Percentiles rank a stretch among this genome's conserved stretches.
Conservation (phyloP, 2,888 invertebrate species). For the Galerucella pusilla region DNA sequence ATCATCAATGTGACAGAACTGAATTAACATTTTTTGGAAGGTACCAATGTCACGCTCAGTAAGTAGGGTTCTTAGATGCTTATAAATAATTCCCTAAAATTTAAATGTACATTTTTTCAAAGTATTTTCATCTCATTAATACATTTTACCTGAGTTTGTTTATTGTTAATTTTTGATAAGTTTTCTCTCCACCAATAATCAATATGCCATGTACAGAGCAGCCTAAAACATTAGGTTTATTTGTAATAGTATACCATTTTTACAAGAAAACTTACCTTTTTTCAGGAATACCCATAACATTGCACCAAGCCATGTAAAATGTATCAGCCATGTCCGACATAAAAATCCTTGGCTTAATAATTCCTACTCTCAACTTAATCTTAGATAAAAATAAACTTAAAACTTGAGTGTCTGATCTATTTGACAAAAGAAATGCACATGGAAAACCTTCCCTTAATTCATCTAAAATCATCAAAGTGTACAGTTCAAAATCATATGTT, state of each 20-base stretch:
- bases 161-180: conserved; percentile 36
- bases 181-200: conserved; percentile 40
- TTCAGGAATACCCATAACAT: conserved; percentile 25
- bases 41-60: conserved; percentile 43
- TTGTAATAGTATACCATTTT: conserved; percentile 4
- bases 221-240: conserved; percentile 27
- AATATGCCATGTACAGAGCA: conserved; percentile 43
- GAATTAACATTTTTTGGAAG: conserved; percentile 43
- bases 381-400: conserved; percentile 41
- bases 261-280: conserved; percentile 7
- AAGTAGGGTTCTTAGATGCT: conserved; percentile 39
- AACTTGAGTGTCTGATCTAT: conserved; percentile 41
- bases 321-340: conserved; percentile 50
- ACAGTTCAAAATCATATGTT: conserved; percentile 45
- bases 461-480: conserved; percentile 46
- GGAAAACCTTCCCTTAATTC: conserved; percentile 50
- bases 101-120: not conserved
- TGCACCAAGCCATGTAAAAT: conserved; percentile 47
- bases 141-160: conserved; percentile 32
- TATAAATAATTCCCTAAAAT: conserved; percentile 41
- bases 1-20: conserved; percentile 37
- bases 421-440: conserved; percentile 46
- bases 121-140: not conserved
- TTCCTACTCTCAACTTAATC: conserved; percentile 39
- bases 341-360: conserved; percentile 45